Conservation (phyloP, 1,140 invertebrate species). For the Babylonia areolata region DNA sequence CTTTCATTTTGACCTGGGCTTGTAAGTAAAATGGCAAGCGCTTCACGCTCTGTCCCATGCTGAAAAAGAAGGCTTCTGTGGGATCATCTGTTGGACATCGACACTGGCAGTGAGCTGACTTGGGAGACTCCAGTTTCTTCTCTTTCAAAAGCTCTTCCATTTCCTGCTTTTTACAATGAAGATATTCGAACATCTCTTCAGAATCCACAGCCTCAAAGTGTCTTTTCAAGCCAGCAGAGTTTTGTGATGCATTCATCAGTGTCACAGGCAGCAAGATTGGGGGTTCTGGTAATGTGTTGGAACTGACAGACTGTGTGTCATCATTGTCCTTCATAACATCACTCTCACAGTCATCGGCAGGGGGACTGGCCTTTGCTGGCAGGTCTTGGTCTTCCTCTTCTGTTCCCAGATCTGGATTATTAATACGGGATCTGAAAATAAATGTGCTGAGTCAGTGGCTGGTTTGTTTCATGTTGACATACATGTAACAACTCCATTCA, state of each 20-base stretch:
- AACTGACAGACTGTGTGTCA: neutral
- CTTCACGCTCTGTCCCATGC: conserved; percentile 35
- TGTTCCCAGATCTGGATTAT: neutral
- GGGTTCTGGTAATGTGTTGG: neutral
- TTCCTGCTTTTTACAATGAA: neutral
- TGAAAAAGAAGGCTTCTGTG: conserved; percentile 34
- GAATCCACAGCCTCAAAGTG: neutral
- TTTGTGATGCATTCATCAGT: neutral
- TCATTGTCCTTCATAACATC: neutral
- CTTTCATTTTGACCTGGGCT: conserved; percentile 33
- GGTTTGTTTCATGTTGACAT: too few species aligned
- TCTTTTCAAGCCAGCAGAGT: neutral
- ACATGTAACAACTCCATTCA: too few species aligned
- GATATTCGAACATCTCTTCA: neutral
- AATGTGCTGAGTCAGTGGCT: too few species aligned
- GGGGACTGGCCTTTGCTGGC: neutral
- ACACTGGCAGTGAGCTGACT: neutral
- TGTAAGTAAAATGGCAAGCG: conserved; percentile 28
- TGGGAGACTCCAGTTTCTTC: neutral
- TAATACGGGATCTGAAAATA: conserved; percentile 5
- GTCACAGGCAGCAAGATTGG: neutral
- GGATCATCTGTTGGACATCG: neutral
- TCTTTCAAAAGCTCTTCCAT: neutral
- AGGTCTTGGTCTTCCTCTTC: neutral
- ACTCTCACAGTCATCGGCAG: neutral